Evolutionary conservation across 2,888 invertebrate genomes (phyloP).

Genomic region (Nematopogon swammerdamellus): DNA sequence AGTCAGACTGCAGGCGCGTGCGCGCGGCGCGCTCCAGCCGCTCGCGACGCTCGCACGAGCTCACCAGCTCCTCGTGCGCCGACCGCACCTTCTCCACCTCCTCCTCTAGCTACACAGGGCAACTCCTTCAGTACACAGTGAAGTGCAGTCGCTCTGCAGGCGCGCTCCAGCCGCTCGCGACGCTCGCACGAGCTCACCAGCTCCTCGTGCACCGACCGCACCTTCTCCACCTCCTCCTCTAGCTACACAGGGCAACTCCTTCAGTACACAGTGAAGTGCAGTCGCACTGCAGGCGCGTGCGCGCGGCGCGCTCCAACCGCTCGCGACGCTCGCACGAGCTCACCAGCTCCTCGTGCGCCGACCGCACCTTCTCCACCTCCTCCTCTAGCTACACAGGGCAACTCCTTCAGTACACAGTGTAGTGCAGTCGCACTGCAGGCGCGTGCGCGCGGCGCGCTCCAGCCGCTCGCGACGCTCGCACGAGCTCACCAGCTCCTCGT

Average conservation of each 20-base stretch:
- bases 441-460: no score
- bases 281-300: constrained; percentile 79
- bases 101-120: constrained; percentile 73
- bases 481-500: no score
- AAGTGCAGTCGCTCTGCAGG: constrained; percentile 78
- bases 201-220: constrained; percentile 85
- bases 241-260: constrained; percentile 40
- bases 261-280: constrained; percentile 20
- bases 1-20: constrained; percentile 76
- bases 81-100: constrained; percentile 87
- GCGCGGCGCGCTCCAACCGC: constrained; percentile 79
- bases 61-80: constrained; percentile 83
- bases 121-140: constrained; percentile 73
- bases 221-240: constrained; percentile 86
- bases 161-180: constrained; percentile 79
- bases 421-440: no score
- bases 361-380: no score
- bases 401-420: no score
- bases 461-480: no score
- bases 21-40: constrained; percentile 81
- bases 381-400: no score
- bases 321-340: constrained; percentile 84
- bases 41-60: constrained; percentile 84
- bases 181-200: constrained; percentile 83
- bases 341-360: no score